Evolutionary conservation across 2,888 invertebrate species (phyloP), one percentile per base, ranked within the genome.

Genomic region (Agrilus biguttatus): DNA sequence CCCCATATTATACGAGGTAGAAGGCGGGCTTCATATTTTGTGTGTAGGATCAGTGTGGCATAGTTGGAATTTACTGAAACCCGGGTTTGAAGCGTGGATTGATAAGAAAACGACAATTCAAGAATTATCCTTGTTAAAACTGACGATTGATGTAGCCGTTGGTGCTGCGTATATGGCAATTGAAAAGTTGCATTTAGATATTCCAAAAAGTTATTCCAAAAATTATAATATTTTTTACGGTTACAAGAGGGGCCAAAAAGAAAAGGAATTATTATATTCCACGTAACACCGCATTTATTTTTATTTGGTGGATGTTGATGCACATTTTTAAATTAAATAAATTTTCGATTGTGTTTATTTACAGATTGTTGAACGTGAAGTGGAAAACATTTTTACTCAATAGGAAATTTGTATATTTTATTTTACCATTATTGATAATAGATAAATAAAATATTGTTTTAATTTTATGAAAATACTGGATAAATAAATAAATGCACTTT

Each of bases 41-140:
- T 95, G 93, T 60, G 89, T 95, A 0, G 96, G 96, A 1, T 92
- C 92, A 0, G 92, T 97, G 1, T 97, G 91, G 88, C 77, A 85
- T 48, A 93, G 93, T 59, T 97, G 93, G 92, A 68, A 78, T 5
- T 71, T 83, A 21, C 60, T 97, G 47, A 72, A 80, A 55, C 68
- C 76, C 3, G 90, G 88, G 1, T 81, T 88, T 51, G 56, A 78
- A 3, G 55, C 64, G 2, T 72, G 74, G 47, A 61, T 85, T 5
- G 56, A 67, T 5, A 53, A 63, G 8, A 63, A 69, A 34, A 53
- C 65, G 39, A 62, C 69, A 8, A 52, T 80, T 3, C 56, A 67
- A 5, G 73, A 77, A 54, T 58, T 84, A 14, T 71, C 74, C 5
- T 66, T 93, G 8, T 69, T 88, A 12, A 71, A 72, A 14, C 71